Conservation (phyloP, 2,113 vertebrate genomes). For the Alligator sinensis region DNA sequence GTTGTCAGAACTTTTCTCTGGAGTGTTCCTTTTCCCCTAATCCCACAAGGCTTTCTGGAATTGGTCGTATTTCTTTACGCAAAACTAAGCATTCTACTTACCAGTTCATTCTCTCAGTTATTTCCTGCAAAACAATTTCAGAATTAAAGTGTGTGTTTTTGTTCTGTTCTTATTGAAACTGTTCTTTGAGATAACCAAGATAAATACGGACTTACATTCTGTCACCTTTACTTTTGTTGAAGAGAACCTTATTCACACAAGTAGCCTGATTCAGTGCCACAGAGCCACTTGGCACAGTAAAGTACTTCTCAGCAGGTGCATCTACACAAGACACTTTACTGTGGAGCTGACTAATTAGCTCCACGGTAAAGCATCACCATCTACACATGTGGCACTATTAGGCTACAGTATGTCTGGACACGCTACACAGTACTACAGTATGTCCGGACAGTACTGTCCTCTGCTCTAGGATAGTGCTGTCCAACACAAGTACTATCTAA, state of each 20-base stretch:
- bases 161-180: background rate
- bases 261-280: background rate
- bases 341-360: too few relatives aligned
- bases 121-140: background rate
- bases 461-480: too few relatives aligned
- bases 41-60: background rate
- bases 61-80: background rate
- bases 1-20: background rate
- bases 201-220: background rate
- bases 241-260: background rate
- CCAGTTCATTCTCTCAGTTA: conserved; percentile 16
- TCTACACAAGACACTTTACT: too few relatives aligned
- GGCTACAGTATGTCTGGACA: too few relatives aligned
- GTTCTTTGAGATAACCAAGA: background rate
- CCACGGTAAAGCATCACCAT: too few relatives aligned
- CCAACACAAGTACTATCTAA: too few relatives aligned
- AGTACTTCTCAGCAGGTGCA: background rate
- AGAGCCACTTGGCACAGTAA: background rate
- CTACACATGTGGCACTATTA: too few relatives aligned
- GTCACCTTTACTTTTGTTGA: background rate
- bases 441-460: too few relatives aligned
- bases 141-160: background rate
- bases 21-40: background rate
- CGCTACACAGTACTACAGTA: too few relatives aligned
- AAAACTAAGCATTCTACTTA: conserved; percentile 21